A percentile compares a stretch with the other conserved stretches of the same genome.
Evolutionary conservation across 2,113 vertebrate genomes (phyloP).

Genomic region (Alectura lathami): DNA sequence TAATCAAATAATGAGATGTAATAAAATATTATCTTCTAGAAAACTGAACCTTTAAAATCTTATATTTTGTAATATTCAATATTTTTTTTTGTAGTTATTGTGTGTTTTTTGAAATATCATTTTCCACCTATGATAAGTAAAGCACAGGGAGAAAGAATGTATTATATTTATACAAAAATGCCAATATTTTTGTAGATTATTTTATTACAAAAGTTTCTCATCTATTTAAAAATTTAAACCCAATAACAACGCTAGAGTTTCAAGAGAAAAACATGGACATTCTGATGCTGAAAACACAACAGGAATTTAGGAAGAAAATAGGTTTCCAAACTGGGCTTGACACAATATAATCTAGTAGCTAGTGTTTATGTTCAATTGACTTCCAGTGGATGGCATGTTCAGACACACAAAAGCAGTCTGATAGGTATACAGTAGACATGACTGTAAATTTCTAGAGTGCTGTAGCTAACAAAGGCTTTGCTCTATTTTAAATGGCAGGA

Average conservation of each 20-base stretch:
- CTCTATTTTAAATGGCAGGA: neutral
- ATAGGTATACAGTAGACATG: neutral
- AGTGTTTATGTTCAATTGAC: neutral
- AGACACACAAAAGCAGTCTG: neutral
- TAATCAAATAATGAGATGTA: neutral
- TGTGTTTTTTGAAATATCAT: neutral
- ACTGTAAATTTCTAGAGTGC: neutral
- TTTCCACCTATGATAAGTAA: neutral
- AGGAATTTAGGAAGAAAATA: neutral
- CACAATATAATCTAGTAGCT: neutral
- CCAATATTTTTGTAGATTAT: neutral
- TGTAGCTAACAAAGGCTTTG: neutral
- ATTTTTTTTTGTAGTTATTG: rapidly evolving
- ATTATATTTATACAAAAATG: neutral
- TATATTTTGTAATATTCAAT: neutral
- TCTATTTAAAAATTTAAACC: neutral
- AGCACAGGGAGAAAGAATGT: neutral
- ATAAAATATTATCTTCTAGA: neutral
- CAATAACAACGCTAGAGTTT: neutral
- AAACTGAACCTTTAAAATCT: neutral
- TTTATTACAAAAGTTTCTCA: neutral
- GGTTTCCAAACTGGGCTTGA: neutral
- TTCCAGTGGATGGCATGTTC: neutral
- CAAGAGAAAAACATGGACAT: neutral
- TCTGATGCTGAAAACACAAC: neutral